phyloP scores from a whole-genome alignment of 1,140 invertebrate genomes.

The Andrena cerasifolii region DNA sequence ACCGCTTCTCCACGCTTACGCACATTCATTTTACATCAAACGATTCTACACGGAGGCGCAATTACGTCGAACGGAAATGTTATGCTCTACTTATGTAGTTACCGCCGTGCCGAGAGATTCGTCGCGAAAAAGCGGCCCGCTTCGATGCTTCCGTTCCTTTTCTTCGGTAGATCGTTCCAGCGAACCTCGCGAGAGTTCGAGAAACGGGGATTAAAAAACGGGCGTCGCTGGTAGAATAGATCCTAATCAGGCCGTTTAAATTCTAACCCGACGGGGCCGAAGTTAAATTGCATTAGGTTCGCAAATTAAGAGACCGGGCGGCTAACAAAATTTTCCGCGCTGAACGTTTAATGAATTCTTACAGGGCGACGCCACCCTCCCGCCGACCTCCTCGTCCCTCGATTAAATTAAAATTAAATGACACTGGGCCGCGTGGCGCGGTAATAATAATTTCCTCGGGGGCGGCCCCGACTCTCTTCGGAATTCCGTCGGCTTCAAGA shows the following conservation, averaged over 20 bases:
- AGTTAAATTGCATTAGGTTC: slow-evolving; percentile 39
- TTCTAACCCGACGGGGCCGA: slow-evolving; percentile 8
- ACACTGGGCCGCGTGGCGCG: neutral
- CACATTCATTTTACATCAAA: too few species aligned
- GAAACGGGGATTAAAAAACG: neutral
- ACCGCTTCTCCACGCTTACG: slow-evolving; percentile 33
- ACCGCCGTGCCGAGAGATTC: slow-evolving; percentile 19
- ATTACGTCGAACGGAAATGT: slow-evolving; percentile 53
- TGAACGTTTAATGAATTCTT: slow-evolving; percentile 40
- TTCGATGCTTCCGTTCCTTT: neutral
- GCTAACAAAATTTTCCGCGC: slow-evolving; percentile 27
- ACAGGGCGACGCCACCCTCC: neutral
- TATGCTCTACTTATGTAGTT: slow-evolving; percentile 56
- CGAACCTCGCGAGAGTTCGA: neutral
- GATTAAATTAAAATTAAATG: slow-evolving; percentile 32
- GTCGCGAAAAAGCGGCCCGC: slow-evolving; percentile 25
- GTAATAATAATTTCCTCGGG: neutral
- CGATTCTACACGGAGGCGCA: slow-evolving; percentile 44
- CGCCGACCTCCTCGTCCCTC: neutral
- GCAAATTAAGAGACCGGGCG: slow-evolving; percentile 9
- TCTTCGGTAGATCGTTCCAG: neutral
- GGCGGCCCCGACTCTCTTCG: neutral
- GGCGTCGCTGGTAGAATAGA: neutral
- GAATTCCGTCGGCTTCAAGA: neutral
- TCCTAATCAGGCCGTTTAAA: slow-evolving; percentile 31